phyloP scores from a whole-genome alignment of 2,113 vertebrate species.

The Suncus etruscus region DNA sequence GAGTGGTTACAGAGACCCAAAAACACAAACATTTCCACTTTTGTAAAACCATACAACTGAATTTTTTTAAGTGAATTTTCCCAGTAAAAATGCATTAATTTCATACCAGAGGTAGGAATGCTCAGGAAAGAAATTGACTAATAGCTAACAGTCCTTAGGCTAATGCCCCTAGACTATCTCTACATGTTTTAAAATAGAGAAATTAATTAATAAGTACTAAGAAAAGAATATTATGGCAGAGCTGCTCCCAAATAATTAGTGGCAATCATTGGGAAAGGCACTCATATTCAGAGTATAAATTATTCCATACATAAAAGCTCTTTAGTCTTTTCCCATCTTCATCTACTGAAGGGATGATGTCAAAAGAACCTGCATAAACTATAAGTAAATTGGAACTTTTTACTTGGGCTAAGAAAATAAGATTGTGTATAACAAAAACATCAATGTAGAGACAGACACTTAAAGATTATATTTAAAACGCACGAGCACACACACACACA shows the following conservation, averaged over 20 bases:
- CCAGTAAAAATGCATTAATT: not conserved
- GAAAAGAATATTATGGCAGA: not conserved
- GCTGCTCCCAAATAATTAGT: not conserved
- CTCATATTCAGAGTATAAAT: not conserved
- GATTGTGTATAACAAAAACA: conserved; percentile 18
- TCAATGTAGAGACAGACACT: not conserved
- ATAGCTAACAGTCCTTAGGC: not conserved
- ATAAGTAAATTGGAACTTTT: not conserved
- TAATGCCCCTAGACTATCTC: not conserved
- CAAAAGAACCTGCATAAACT: not conserved
- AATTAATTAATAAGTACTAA: not conserved
- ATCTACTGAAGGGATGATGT: not conserved
- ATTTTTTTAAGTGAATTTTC: not conserved
- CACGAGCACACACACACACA: not conserved
- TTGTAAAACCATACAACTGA: too few species aligned
- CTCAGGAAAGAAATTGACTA: not conserved
- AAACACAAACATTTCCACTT: too few species aligned
- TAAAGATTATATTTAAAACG: not conserved
- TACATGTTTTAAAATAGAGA: not conserved
- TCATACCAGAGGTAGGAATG: not conserved
- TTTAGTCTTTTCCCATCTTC: not conserved
- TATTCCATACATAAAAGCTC: not conserved
- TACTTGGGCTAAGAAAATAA: not conserved
- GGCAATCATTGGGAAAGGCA: not conserved
- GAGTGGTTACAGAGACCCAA: too few species aligned